Evolutionary conservation across 2,797 vertebrate species (phyloP), one percentile per base, ranked within the genome.

Genomic region (Rhincodon typus): DNA sequence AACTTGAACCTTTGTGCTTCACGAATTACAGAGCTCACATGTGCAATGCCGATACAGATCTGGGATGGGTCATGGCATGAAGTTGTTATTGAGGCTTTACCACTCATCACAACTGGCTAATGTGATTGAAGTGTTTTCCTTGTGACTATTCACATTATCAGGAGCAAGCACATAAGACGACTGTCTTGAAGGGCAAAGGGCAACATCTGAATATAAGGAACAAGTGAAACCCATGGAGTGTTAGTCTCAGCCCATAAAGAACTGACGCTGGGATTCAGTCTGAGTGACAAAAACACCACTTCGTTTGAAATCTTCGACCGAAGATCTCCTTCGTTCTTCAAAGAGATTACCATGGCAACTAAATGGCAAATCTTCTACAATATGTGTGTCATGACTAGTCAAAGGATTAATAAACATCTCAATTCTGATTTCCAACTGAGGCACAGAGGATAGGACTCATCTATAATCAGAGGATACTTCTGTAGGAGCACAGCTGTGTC

Each of bases 291-390:
- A 91, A 98, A 97, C 96, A 97, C 97, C 96, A 97, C 97, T 97
- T 97, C 97, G 97, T 97, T 97, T 97, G 96, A 96, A 96, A 97
- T 98, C 97, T 97, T 97, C 97, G 97, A 97, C 97, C 97, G 98
- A 98, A 97, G 97, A 96, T 97, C 97, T 97, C 97, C 97, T 97
- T 97, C 97, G 96, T 97, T 77, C 27, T 72, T 96, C 97, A 97
- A 96, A 96, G 95, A 88, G 5, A 97, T 98, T 98, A 97, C 97
- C 96, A 98, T 98, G 97, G 97, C 96, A 98, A 98, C 97, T 96
- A 97, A 97, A 97, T 72, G 70, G 72, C 94, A 72, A 42, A 77
- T 95, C 46, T 50, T 95, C 15, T 25, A 25, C 42, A 70, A 70
- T 27, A 94, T 94, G 70, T 72, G 46, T 94, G 93, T 50, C 67